Evolutionary conservation across 2,113 vertebrate species (phyloP), one percentile per base, ranked within the genome.

Genomic region (Alethe diademata): DNA sequence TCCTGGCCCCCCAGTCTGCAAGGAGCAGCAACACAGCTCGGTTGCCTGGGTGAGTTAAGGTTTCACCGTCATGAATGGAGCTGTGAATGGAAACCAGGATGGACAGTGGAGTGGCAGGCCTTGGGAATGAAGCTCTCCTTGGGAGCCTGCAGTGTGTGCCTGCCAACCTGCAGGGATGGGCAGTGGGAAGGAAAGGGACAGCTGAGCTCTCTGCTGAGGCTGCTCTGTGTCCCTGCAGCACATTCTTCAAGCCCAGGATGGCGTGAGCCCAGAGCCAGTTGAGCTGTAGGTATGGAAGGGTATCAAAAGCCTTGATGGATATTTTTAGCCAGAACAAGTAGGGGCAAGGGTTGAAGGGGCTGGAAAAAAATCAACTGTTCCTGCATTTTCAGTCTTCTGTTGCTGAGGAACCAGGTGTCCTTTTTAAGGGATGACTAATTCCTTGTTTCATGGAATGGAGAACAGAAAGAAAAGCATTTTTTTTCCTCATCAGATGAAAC

Each of bases 41-140:
- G 6, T 78, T 88, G 84, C 72, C 60, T 78, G 75, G 8, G 11
- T 48, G 94, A 88, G 51, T 92, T 88, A 43, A 48, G 80, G 81
- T 95, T 97, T 96, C 82, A 51, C 36, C 33, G 8, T 80, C 4
- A 3, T 86, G 78, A 95, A 95, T 93, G 85, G 75, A 42, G 28
- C 62, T 72, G 62, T 86, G 74, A 93, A 76, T 93, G 81, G 80
- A 90, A 92, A 92, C 19, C 5, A 22, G 81, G 66, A 20, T 47
- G 78, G 56, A 23, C 33, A 60, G 62, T 56, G 42, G 82, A 78
- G 56, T 64, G 90, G 71, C 69, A 70, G 85, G 31, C 51, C 58
- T 45, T 70, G 67, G 72, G 54, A 88, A 48, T 26, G 12, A 69
- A 75, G 81, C 15, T 19, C 24, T 71, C 36, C 74, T 62, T 26